Percentiles rank a stretch among this genome's conserved stretches.
Evolutionary conservation across 2,113 vertebrate species (phyloP).

Genomic region (Onychostruthus taczanowskii): DNA sequence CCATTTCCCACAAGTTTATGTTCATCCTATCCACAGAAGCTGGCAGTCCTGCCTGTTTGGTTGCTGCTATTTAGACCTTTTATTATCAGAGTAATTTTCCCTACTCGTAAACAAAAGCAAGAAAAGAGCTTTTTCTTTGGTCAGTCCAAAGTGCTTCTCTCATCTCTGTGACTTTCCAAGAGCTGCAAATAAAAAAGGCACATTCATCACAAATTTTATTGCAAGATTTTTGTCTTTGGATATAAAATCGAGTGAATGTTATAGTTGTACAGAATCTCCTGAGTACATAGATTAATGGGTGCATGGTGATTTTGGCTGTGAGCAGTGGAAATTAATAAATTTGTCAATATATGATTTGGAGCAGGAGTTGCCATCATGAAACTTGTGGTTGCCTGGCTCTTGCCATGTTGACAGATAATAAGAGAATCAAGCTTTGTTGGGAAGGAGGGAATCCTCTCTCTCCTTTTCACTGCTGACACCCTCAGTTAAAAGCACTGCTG

Average conservation of each 20-base stretch:
- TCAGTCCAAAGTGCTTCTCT: neutral
- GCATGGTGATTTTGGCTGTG: neutral
- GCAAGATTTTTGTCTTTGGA: neutral
- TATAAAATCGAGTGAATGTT: neutral
- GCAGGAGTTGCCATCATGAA: neutral
- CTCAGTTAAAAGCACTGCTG: neutral
- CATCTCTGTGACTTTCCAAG: neutral
- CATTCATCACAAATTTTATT: neutral
- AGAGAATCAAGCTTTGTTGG: neutral
- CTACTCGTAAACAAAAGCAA: neutral
- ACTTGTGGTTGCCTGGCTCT: neutral
- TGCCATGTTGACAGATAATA: neutral
- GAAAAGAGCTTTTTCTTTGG: neutral
- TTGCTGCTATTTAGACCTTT: neutral
- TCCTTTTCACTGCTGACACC: neutral
- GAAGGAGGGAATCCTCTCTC: neutral
- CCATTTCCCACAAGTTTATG: neutral
- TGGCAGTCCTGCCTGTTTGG: neutral
- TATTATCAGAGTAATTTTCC: neutral
- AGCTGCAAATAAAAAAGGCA: neutral
- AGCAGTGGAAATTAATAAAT: neutral
- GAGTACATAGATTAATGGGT: neutral
- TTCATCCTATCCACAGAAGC: fast-evolving
- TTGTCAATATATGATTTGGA: neutral
- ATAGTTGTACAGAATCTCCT: neutral